Base-by-base conservation (phyloP, 2,888 invertebrate genomes). In the Aplocera efformata region DNA sequence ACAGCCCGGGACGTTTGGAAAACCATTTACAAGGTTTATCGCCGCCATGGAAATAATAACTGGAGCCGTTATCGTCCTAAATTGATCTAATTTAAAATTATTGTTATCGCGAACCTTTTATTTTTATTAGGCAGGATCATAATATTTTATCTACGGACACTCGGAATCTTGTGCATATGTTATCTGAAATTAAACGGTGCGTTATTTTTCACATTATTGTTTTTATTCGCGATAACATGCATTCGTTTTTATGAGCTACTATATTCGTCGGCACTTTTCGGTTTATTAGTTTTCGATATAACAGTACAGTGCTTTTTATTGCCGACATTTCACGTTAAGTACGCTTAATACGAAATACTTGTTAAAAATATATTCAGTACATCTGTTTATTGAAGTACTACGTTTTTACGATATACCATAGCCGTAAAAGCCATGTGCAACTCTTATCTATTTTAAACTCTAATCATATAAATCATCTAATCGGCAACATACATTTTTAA, bases 21-120 rank as follows among this genome's bases (percentile, higher is more conserved):
- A 85, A 80, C 85, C 82, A 84, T 86, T 85, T 79, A 80, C 82
- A 82, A 85, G 82, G 72, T 85, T 86, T 86, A 85, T 85, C 79
- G 83, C 67, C 74, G 81, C 84, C 70, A 83, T 85, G 83, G 83
- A 84, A 86, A 85, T 85, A 85, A 85, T 86, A 85, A 83, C 83
- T 77, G 79, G 65, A 69, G 80, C 82, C 81, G 80, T 83, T 84
- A 84, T 84, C 82, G 75, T 78, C 75, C 84, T 76, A 82, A 84
- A 84, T 83, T 81, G 84, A 82, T 84, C 82, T 83, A 83, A 83
- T 85, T 84, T 79, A 79, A 81, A 84, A 83, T 83, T 83, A 85
- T 84, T 84, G 83, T 81, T 85, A 83, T 82, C 68, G 79, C 70
- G 62, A 75, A 73, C 79, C 79, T 78, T 82, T 84, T 79, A 77